Conservation (phyloP, 2,113 vertebrate genomes). For the Bujurquina vittata region DNA sequence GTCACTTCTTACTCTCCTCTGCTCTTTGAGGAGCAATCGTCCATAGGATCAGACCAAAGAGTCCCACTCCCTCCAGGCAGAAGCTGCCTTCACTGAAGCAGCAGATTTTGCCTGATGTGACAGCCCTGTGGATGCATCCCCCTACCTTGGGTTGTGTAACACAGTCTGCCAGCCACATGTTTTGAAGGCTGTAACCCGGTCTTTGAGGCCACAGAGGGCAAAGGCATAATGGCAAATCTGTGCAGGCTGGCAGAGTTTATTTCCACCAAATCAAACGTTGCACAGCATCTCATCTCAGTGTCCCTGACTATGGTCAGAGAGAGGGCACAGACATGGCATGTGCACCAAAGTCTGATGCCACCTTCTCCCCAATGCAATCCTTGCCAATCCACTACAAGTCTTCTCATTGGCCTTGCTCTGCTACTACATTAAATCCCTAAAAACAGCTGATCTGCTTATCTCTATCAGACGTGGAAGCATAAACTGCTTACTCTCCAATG, state of each 20-base stretch:
- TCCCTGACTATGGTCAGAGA: conserved; percentile 5
- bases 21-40: conserved; percentile 39
- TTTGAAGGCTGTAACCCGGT: conserved; percentile 39
- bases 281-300: conserved; percentile 4
- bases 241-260: conserved; percentile 33
- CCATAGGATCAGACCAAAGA: conserved; percentile 30
- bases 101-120: conserved; percentile 48
- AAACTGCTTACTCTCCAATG: conserved; percentile 63
- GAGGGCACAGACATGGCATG: conserved; percentile 24
- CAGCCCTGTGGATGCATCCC: conserved; percentile 16
- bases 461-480: conserved; percentile 52
- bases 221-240: conserved; percentile 30
- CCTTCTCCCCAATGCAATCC: conserved; percentile 27
- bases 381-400: conserved; percentile 46
- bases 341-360: conserved; percentile 34
- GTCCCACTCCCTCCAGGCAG: conserved; percentile 42
- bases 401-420: conserved; percentile 31
- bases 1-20: conserved; percentile 43
- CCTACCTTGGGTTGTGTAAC: conserved; percentile 57
- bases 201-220: conserved; percentile 21
- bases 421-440: conserved; percentile 52
- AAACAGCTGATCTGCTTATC: conserved; percentile 74
- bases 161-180: conserved; percentile 65
- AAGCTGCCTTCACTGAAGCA: conserved; percentile 35
- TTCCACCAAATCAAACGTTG: conserved; percentile 33